Percentiles rank a stretch among this genome's conserved stretches.
phyloP scores from a whole-genome alignment of 1,140 invertebrate species.

The Bicyclus anynana region DNA sequence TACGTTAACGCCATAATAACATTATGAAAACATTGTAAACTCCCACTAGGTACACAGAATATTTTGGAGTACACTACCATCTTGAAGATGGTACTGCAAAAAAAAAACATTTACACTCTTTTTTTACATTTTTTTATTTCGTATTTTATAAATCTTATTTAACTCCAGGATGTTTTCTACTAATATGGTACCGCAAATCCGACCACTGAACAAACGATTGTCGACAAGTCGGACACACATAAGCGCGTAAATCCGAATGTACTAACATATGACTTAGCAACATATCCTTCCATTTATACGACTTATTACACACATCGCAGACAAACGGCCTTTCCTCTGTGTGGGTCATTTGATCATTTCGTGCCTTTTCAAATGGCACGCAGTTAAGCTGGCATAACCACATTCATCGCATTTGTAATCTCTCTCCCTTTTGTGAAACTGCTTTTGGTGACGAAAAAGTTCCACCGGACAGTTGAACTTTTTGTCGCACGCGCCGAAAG shows the following conservation, averaged over 20 bases:
- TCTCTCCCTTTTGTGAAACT: background rate
- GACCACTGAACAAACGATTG: constrained; percentile 48
- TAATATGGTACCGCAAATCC: constrained; percentile 22
- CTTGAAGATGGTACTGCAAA: too few relatives aligned
- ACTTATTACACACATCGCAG: background rate
- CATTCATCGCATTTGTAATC: background rate
- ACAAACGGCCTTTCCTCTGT: constrained; percentile 37
- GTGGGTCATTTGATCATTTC: constrained; percentile 65
- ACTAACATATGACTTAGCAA: background rate
- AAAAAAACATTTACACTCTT: too few relatives aligned
- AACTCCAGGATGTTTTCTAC: background rate
- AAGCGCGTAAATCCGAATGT: background rate
- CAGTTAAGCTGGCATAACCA: background rate
- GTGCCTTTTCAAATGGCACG: background rate
- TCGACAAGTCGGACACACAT: background rate
- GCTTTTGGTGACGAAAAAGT: background rate
- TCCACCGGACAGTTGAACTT: background rate
- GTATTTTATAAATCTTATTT: too few relatives aligned
- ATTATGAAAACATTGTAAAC: too few relatives aligned
- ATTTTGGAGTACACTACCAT: too few relatives aligned
- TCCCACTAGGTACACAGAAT: too few relatives aligned
- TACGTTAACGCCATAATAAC: too few relatives aligned
- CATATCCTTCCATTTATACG: background rate
- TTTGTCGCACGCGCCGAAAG: background rate
- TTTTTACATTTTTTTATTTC: too few relatives aligned